Base-by-base conservation (phyloP, 2,888 invertebrate genomes). In the Apodemia zela region DNA sequence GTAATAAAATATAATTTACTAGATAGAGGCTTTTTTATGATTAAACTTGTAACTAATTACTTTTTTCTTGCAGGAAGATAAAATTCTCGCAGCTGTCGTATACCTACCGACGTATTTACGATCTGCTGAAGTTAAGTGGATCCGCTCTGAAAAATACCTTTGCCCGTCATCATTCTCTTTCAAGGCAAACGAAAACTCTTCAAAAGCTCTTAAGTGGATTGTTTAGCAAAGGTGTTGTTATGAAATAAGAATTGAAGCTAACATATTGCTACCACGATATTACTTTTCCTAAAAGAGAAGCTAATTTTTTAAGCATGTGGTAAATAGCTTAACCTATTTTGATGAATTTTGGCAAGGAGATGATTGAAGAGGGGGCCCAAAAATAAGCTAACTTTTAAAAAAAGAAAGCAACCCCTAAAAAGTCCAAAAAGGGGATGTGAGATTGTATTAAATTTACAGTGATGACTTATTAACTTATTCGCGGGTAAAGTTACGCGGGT, bases 181-280 rank as follows among this genome's bases (percentile, higher is more conserved):
- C 45, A 61, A 42, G 54, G 60, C 62, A 62, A 64, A 64, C 42
- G 58, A 47, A 59, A 66, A 63, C 61, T 66, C 54, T 60, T 58
- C 33, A 65, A 63, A 65, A 58, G 63, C 63, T 65, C 66, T 65
- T 59, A 51, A 21, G 21, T 13, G 17, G 51, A 51, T 51, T 21
- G 51, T 51, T 11, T 21, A 51, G 51, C 51, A 13, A 51, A 5
- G 51, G 11, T 11, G 2, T 51, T 51, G 18, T 51, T 51, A 21
- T 51, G n/a, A 13, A 21, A 51, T 21, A 10, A 8, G 21, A 51
- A 13, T 18, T 51, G 0, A 18, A 51, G 51, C 2, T 21, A 51
- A 51, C 21, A 11, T 51, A 51, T 18, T 51, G 18, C 18, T 11
- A 51, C n/a, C n/a, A 3, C 21, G 21, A 17, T 38, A 5, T 3